Evolutionary conservation across 53 echinoderm and acorn worm species (phyloP), one percentile per base, ranked within the genome.

Genomic region (Henricia sp.): DNA sequence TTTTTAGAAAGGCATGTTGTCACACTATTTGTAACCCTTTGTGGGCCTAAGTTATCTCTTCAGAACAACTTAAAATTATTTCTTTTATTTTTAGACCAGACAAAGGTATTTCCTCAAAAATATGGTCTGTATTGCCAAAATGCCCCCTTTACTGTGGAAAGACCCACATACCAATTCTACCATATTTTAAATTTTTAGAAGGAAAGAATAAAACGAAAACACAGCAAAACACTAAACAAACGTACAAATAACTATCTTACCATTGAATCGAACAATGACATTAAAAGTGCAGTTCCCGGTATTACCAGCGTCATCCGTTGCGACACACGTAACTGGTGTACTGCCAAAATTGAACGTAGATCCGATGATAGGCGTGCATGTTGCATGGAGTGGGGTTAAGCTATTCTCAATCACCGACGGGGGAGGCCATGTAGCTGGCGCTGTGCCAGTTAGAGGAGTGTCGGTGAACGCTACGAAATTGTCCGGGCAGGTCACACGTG

Each of bases 261-360:
- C 71, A 29, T 70, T 46, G 32, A 48, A 70, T 50, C 48, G 48
- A 17, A 87, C 70, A 6, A 19, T 57, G 25, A 87, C 63, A 16
- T 48, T 56, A 50, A 87, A 87, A 24, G 24, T 42, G 62, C 88
- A 87, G 1, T 24, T 58, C 0, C 25, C 82, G 13, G 20, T 32
- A 34, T 87, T 87, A 0, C 82, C 82, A 1, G 88, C 69, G 8
- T 23, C 14, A 34, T 83, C 76, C 16, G 57, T 68, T 4, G 74
- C 73, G 10, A 11, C 55, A 26, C 83, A 89, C 28, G 30, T 70
- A 0, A 70, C 71, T 12, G 23, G 30, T 24, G 50, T 70, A 2
- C 0, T 50, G 12, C 71, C 71, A 70, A 70, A 69, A 2, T 23
- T 24, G 50, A 70, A 70, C 1, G 14, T 3, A 5, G 71, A 70